Conservation (phyloP, 2,888 invertebrate genomes). For the Watsonalla binaria region DNA sequence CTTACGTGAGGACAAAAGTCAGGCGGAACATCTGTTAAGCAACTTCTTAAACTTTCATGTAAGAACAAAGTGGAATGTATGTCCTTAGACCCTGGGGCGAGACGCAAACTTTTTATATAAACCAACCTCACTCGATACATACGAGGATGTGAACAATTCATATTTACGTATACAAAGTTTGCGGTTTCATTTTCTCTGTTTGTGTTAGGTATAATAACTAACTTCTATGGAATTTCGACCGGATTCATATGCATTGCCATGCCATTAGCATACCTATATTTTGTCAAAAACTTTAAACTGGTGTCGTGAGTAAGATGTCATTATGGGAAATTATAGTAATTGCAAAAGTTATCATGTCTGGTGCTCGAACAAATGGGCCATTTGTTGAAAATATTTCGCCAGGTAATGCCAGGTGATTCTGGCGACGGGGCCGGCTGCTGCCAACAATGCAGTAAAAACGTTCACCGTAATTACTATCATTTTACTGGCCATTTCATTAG, state of each 20-base stretch:
- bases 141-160: background rate
- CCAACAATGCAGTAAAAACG: slow-evolving; percentile 72
- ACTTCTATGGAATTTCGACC: too few relatives aligned
- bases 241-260: too few relatives aligned
- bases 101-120: slow-evolving; percentile 55
- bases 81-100: slow-evolving; percentile 49
- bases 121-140: slow-evolving; percentile 54
- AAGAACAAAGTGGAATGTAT: slow-evolving; percentile 63
- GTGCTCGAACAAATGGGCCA: slow-evolving; percentile 65
- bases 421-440: slow-evolving; percentile 37
- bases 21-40: slow-evolving; percentile 66
- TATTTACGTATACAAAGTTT: too few relatives aligned
- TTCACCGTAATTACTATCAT: slow-evolving; percentile 68
- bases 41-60: slow-evolving; percentile 61
- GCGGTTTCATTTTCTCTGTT: too few relatives aligned
- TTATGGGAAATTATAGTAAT: slow-evolving; percentile 49
- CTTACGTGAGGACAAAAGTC: slow-evolving; percentile 58
- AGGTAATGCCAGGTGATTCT: slow-evolving; percentile 74
- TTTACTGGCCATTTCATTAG: slow-evolving; percentile 71
- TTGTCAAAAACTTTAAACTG: background rate
- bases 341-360: slow-evolving; percentile 65
- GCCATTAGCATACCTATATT: too few relatives aligned
- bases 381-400: slow-evolving; percentile 70
- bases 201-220: too few relatives aligned
- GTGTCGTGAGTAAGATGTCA: slow-evolving; percentile 10